Evolutionary conservation across 2,113 vertebrate species (phyloP), one percentile per base, ranked within the genome.

Genomic region (Sprattus sprattus): DNA sequence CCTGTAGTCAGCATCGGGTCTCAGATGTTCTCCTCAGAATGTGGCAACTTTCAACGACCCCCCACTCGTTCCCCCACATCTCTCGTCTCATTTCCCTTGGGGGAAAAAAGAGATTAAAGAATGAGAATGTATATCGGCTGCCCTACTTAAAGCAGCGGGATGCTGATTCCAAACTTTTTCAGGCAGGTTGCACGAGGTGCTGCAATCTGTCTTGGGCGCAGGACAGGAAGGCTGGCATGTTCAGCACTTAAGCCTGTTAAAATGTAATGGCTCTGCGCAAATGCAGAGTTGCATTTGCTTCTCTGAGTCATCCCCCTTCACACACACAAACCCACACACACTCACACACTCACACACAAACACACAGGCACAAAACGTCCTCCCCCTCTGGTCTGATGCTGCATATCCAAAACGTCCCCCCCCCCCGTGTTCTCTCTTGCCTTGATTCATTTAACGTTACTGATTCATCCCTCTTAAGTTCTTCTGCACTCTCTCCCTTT

Each of bases 241-340:
- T 92, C 92, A 92, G 92, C 87, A 86, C 85, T 89, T 87, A 25
- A 22, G 84, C 57, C 87, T 86, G 87, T 91, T 91, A 87, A 92
- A 91, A 85, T 90, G 88, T 90, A 92, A 91, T 90, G 87, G 82
- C 87, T 91, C 89, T 89, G 10, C 88, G 86, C 88, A 87, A 91
- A 91, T 88, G 86, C 85, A 83, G 81, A 87, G 67, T 89, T 90
- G 86, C 82, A 84, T 88, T 91, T 85, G 82, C 86, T 85, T 32
- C 86, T 91, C 90, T 89, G 88, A 92, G 22, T 64, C 25, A 75
- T 75, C 67, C 3, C 67, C 67, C 25, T 32, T 11, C 67, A 75
- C 67, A 75, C 67, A 75, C 67, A 75, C 67, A 32, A 28, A 75
- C 67, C 39, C 67, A 75, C 67, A 32, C 67, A 75, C 28, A 15